phyloP scores from a whole-genome alignment of 1,140 invertebrate species.

The Sycophila sp. region DNA sequence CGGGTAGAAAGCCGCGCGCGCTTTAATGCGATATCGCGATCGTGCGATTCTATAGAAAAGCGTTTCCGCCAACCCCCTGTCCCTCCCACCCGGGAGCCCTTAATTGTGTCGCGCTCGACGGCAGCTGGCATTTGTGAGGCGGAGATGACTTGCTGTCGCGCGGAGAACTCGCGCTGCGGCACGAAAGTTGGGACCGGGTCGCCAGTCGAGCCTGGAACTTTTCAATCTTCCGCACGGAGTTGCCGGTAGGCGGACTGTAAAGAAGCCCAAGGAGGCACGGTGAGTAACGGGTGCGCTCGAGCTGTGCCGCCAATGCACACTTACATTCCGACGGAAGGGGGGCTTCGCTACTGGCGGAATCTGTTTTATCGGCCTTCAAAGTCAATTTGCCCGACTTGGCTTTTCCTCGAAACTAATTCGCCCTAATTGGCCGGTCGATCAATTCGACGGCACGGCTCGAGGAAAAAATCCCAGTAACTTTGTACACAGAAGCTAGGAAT shows the following conservation, averaged over 20 bases:
- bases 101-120: neutral
- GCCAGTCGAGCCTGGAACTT: neutral
- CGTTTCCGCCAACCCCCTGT: too few species aligned
- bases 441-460: neutral
- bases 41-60: too few species aligned
- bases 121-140: neutral
- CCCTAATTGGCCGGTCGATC: constrained; percentile 17
- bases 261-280: neutral
- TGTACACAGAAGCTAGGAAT: too few species aligned
- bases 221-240: constrained; percentile 16
- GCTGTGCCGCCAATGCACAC: neutral
- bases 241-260: constrained; percentile 4
- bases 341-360: constrained; percentile 5
- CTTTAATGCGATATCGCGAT: too few species aligned
- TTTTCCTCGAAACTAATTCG: constrained; percentile 24
- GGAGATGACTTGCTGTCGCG: neutral
- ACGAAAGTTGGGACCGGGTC: too few species aligned
- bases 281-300: neutral
- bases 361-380: constrained; percentile 30
- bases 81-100: too few species aligned
- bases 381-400: constrained; percentile 9
- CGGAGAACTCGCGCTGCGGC: too few species aligned
- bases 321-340: constrained; percentile 6
- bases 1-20: too few species aligned
- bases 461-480: too few species aligned